Conservation (phyloP, 23 tunicate genomes). For the Trididemnum nubilum region DNA sequence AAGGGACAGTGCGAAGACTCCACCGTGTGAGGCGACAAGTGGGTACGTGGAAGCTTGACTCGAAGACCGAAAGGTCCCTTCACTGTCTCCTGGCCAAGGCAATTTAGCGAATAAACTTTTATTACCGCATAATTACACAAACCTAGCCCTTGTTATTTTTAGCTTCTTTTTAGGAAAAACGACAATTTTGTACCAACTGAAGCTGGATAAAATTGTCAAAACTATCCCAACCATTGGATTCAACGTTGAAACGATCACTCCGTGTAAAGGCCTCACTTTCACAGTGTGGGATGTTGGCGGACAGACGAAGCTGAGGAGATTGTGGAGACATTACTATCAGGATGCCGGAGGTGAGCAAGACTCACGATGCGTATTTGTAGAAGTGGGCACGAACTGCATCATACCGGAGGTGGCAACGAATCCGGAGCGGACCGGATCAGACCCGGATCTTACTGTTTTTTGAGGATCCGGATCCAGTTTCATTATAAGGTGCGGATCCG, state of each 20-base stretch:
- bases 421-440: neutral
- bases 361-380: too few species aligned
- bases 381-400: neutral
- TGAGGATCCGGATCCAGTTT: neutral
- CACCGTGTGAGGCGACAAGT: too few species aligned
- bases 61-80: too few species aligned
- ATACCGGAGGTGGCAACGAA: too few species aligned
- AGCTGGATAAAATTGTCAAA: slow-evolving; percentile 62
- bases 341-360: slow-evolving; percentile 78
- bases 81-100: too few species aligned
- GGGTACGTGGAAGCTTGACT: too few species aligned
- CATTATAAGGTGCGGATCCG: too few species aligned
- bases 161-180: slow-evolving; percentile 68
- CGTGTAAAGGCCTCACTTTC: slow-evolving; percentile 71
- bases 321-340: slow-evolving; percentile 88
- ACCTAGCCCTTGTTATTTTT: neutral
- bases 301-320: slow-evolving; percentile 71
- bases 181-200: slow-evolving; percentile 69
- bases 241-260: slow-evolving; percentile 70
- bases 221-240: slow-evolving; percentile 95
- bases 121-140: too few species aligned
- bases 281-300: slow-evolving; percentile 99
- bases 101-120: too few species aligned
- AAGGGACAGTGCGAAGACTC: too few species aligned
- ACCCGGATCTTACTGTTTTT: neutral